A percentile compares a stretch with the other conserved stretches of the same genome.
Conservation (phyloP, 2,113 vertebrate species). For the Willisornis vidua region DNA sequence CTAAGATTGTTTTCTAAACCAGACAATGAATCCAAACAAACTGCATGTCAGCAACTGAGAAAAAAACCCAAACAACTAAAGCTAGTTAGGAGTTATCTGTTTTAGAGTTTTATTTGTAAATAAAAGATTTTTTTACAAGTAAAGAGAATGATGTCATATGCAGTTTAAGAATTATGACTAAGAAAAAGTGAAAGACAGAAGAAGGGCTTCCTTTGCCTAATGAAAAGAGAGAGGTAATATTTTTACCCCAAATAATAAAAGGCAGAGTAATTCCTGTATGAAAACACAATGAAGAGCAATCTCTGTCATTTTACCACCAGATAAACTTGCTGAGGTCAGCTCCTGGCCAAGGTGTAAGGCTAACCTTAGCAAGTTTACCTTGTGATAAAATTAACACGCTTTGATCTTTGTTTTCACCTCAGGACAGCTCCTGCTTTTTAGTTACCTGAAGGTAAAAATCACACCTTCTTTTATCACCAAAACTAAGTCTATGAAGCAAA, state of each 20-base stretch:
- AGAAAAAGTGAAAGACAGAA: background rate
- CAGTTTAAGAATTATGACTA: background rate
- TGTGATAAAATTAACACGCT: conserved; percentile 4
- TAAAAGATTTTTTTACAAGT: background rate
- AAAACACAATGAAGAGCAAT: background rate
- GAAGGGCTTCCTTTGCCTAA: background rate
- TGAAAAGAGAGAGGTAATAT: background rate
- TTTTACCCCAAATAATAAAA: background rate
- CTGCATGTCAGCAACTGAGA: background rate
- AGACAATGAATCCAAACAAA: background rate
- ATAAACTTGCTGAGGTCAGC: conserved; percentile 16
- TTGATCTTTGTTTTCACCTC: conserved; percentile 49
- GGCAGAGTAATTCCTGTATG: background rate
- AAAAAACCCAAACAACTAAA: background rate
- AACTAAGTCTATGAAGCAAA: conserved; percentile 14
- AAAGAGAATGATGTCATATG: background rate
- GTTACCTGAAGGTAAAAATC: conserved; percentile 47
- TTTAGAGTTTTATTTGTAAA: background rate
- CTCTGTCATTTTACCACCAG: conserved; percentile 5
- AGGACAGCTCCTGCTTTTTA: background rate
- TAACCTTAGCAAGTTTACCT: conserved; percentile 21
- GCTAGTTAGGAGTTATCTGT: background rate
- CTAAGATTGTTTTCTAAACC: background rate
- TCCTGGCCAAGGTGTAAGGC: background rate
- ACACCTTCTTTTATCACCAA: conserved; percentile 25